phyloP scores from a whole-genome alignment of 2,888 invertebrate genomes.

The Matsumyia berberina region DNA sequence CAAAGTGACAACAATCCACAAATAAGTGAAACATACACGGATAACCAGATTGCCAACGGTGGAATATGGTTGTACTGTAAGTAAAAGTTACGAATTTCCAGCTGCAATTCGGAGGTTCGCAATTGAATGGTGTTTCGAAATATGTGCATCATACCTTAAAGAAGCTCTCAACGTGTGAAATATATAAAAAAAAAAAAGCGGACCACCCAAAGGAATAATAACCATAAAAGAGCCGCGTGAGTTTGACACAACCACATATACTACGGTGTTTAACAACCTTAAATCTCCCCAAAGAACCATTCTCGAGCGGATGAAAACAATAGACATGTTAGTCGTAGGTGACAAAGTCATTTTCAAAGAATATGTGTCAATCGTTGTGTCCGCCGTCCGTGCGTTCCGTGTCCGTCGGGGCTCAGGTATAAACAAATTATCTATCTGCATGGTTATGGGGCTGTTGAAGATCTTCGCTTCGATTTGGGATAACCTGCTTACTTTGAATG shows the following conservation, averaged over 20 bases:
- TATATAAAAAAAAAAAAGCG: background rate
- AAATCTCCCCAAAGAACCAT: slow-evolving; percentile 55
- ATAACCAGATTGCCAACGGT: slow-evolving; percentile 28
- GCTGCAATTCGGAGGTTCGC: no score
- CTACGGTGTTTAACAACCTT: slow-evolving; percentile 61
- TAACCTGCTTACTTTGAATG: slow-evolving; percentile 73
- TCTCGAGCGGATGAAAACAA: slow-evolving; percentile 58
- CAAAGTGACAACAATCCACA: slow-evolving; percentile 12
- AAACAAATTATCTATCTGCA: slow-evolving; percentile 50
- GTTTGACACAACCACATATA: slow-evolving; percentile 59
- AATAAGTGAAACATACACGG: slow-evolving; percentile 24
- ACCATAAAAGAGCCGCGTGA: slow-evolving; percentile 72
- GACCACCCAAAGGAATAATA: slow-evolving; percentile 75
- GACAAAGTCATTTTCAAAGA: slow-evolving; percentile 71
- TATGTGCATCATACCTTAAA: no score
- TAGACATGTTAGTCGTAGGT: slow-evolving; percentile 66
- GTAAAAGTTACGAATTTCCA: slow-evolving; percentile 1
- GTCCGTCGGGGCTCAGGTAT: slow-evolving; percentile 59
- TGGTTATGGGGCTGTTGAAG: slow-evolving; percentile 30
- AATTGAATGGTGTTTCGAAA: no score
- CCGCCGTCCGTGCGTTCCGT: slow-evolving; percentile 30
- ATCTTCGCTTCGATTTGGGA: slow-evolving; percentile 52
- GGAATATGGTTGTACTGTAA: slow-evolving; percentile 73
- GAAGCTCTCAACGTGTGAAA: no score
- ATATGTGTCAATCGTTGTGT: slow-evolving; percentile 69